Percentiles rank a stretch among this genome's conserved stretches.
phyloP scores from a whole-genome alignment of 2,113 vertebrate species.

The Menidia beryllina region DNA sequence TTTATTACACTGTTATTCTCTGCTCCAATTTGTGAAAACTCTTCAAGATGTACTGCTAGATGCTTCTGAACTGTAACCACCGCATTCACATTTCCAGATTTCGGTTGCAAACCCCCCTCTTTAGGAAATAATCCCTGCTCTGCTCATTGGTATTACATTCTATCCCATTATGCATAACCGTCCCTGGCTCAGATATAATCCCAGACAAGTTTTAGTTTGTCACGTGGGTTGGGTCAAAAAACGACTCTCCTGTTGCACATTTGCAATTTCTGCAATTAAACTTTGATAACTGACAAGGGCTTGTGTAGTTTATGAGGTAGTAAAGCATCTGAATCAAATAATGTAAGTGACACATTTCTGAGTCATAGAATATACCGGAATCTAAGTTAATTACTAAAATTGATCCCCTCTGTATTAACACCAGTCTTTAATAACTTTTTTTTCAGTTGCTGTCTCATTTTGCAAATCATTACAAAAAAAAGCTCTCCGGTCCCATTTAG shows the following conservation, averaged over 20 bases:
- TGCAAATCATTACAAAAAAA: slow-evolving; percentile 2
- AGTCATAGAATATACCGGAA: slow-evolving; percentile 17
- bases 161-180: neutral
- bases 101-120: too few relatives aligned
- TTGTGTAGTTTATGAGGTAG: slow-evolving; percentile 35
- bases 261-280: slow-evolving; percentile 45
- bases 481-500: slow-evolving; percentile 1
- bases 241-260: slow-evolving; percentile 44
- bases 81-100: too few relatives aligned
- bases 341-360: slow-evolving; percentile 24
- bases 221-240: slow-evolving; percentile 14
- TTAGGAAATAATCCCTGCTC: too few relatives aligned
- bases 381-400: slow-evolving; percentile 11
- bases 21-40: too few relatives aligned
- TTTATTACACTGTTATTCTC: too few relatives aligned
- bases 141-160: too few relatives aligned
- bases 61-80: too few relatives aligned
- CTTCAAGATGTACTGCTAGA: too few relatives aligned
- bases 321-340: slow-evolving; percentile 36
- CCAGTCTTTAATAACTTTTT: neutral
- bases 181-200: slow-evolving; percentile 12
- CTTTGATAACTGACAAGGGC: slow-evolving; percentile 41
- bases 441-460: slow-evolving; percentile 23
- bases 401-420: slow-evolving; percentile 2
- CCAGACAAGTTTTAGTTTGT: slow-evolving; percentile 13